Conservation (phyloP, 2,888 invertebrate genomes). For the Philaethria dido region DNA sequence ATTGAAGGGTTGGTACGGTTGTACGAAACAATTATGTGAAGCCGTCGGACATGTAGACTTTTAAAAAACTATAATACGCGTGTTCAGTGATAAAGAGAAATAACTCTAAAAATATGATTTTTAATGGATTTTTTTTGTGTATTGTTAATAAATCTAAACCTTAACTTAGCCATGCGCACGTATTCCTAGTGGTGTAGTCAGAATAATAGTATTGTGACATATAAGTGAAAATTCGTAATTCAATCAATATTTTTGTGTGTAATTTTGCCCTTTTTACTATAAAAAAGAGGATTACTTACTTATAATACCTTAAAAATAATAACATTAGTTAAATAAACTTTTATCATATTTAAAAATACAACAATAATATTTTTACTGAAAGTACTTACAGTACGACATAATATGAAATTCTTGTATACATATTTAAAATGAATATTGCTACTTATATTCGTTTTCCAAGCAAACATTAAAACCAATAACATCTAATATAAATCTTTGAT, state of each 20-base stretch:
- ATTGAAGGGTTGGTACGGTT: conserved; percentile 44
- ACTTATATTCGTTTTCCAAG: neutral
- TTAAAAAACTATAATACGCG: conserved; percentile 7
- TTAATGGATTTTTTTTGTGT: neutral
- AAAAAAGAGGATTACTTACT: neutral
- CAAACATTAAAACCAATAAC: conserved; percentile 32
- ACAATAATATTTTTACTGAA: neutral
- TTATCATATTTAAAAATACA: no score
- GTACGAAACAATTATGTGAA: conserved; percentile 40
- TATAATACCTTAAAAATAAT: neutral
- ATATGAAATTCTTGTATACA: neutral
- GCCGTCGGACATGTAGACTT: conserved; percentile 23
- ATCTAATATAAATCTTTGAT: conserved; percentile 41
- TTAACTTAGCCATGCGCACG: no score
- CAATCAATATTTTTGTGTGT: neutral
- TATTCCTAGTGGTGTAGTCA: no score
- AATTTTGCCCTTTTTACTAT: neutral
- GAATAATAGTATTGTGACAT: no score
- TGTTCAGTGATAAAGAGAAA: neutral
- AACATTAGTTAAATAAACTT: no score
- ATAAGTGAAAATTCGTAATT: neutral
- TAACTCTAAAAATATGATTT: neutral
- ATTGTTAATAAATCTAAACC: no score
- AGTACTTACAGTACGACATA: neutral
- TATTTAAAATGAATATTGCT: neutral